Evolutionary conservation across 2,888 invertebrate species (phyloP), one percentile per base, ranked within the genome.

Genomic region (Pollenia amentaria): DNA sequence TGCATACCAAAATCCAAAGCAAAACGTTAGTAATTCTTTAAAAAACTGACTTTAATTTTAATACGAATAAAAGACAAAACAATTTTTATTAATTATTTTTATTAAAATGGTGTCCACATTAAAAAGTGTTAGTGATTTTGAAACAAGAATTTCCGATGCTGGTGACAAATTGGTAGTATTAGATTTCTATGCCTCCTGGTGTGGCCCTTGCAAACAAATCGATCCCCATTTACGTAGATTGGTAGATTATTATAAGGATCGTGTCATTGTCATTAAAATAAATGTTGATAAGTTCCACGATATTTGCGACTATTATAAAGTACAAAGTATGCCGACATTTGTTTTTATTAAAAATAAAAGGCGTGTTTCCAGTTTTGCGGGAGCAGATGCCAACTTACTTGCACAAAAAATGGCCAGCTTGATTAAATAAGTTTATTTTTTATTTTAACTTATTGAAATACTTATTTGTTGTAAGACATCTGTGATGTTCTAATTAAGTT

Each of bases 101-200:
- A 2, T 29, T 6, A 77, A 46, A 1, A 87, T 87, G 87, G 87
- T 81, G 84, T 90, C 89, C 88, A 85, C 89, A 16, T 97, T 92
- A 12, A 88, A 89, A 53, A 90, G 82, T 87, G 88, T 88, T 46
- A 88, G 88, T 2, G 97, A 97, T 91, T 95, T 98, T 91, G 94
- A 96, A 90, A 92, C 92, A 84, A 95, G 96, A 94, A 94, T 98
- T 88, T 89, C 92, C 0, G 96, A 96, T 87, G 97, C 97, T 38
- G 97, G 96, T 12, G 95, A 95, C 42, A 96, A 96, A 92, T 94
- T 98, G 90, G 96, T 98, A 60, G 95, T 98, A 48, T 95, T 98
- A 88, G 98, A 98, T 94, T 98, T 98, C 93, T 97, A 95, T 94
- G 98, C 89, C 64, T 88, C 88, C 51, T 88, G 88, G 89, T 89